Percentiles rank a stretch among this genome's conserved stretches.
These are phyloP conservation scores for Spinus olivaceus DNA, from an alignment of 2,797 vertebrate species.

Conservation along the genomic window DNA sequence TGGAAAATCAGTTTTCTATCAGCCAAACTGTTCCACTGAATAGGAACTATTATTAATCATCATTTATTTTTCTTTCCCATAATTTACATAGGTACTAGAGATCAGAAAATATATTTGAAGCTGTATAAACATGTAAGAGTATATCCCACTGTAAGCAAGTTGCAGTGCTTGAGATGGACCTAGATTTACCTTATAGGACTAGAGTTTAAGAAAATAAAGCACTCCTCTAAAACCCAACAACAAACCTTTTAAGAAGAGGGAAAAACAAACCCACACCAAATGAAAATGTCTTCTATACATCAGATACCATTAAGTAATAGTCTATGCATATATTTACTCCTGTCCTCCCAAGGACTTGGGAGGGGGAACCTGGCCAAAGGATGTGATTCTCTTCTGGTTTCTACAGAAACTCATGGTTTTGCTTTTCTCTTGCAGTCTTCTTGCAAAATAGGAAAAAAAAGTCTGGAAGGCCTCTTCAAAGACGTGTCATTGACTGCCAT, in stretches of 20 bases:
- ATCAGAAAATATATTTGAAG: not conserved
- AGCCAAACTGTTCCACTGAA: not conserved
- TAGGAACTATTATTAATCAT: not conserved
- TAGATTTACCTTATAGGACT: not conserved
- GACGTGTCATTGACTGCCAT: not conserved
- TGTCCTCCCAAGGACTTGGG: not conserved
- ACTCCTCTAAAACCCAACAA: not conserved
- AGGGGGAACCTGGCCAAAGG: not conserved
- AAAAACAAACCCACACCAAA: not conserved
- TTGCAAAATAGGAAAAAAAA: not conserved
- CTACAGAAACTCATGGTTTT: not conserved
- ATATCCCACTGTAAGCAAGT: not conserved
- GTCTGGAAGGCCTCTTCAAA: not conserved
- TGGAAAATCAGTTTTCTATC: not conserved
- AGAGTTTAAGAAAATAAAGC: not conserved
- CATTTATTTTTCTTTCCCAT: not conserved
- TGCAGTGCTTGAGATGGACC: not conserved
- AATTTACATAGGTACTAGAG: not conserved
- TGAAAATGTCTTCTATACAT: not conserved
- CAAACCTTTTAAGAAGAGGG: not conserved
- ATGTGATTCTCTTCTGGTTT: not conserved
- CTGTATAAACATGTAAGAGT: not conserved
- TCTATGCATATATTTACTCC: not conserved
- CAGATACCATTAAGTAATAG: not conserved
- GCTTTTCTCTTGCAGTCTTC: not conserved